Conservation (phyloP, 2,113 vertebrate genomes). For the Parotia lawesii region DNA sequence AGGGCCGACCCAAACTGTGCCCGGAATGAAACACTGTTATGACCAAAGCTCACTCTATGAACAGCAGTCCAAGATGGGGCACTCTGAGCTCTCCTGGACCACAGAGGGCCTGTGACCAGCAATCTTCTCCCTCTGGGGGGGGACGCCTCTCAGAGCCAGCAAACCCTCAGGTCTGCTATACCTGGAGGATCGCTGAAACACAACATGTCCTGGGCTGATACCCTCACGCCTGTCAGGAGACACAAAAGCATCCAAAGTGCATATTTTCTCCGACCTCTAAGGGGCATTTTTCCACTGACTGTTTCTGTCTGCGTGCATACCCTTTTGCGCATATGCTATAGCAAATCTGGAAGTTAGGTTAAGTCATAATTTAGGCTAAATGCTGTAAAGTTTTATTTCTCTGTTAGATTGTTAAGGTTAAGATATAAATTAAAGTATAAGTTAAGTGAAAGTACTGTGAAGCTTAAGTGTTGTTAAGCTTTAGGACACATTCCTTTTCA, state of each 20-base stretch:
- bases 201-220: rapidly evolving
- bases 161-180: not conserved
- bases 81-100: not conserved
- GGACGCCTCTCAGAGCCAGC: not conserved
- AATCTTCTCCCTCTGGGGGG: not conserved
- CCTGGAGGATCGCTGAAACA: not conserved
- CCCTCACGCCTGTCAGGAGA: rapidly evolving
- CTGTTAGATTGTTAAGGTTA: not conserved
- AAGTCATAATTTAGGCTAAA: not conserved
- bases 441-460: not conserved
- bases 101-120: not conserved
- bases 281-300: not conserved
- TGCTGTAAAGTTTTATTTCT: not conserved
- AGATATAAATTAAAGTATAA: not conserved
- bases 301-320: not conserved
- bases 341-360: not conserved
- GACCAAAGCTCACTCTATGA: not conserved
- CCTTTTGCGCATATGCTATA: not conserved
- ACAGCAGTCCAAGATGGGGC: not conserved
- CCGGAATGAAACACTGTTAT: not conserved
- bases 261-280: not conserved
- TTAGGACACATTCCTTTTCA: not conserved
- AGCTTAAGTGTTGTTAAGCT: not conserved
- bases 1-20: not conserved
- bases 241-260: not conserved